Evolutionary conservation across 1,140 invertebrate species (phyloP), one percentile per base, ranked within the genome.

Genomic region (Schlechtendalia chinensis): DNA sequence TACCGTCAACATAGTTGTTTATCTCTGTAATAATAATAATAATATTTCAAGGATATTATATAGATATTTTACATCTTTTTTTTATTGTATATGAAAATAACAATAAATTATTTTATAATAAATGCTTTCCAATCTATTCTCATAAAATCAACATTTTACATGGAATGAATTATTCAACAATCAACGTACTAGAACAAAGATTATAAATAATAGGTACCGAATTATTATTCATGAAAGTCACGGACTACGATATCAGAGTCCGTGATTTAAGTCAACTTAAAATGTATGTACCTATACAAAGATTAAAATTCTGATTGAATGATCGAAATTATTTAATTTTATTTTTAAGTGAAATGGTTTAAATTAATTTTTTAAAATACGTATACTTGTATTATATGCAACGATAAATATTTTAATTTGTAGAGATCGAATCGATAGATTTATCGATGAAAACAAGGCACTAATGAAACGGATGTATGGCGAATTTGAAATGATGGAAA

Each of bases 401-500:
- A n/a, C n/a, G n/a, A n/a, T n/a, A n/a, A n/a, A n/a, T n/a, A n/a
- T n/a, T n/a, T n/a, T n/a, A n/a, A n/a, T n/a, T n/a, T n/a, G n/a
- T 50, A 96, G 94, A 86, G 93, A 95, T 61, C 90, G 92, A 83
- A 96, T 96, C 85, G 94, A 96, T 84, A 88, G 89, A 82, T 96
- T 96, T 85, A 96, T 96, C 84, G 94, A 96, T 83, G 94, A 96
- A 84, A 96, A 96, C 86, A 96, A 96, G 87, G 94, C 95, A 14
- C 84, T 96, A 82, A 96, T 96, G 89, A 92, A 93, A 84, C 88
- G 95, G 80, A 96, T 96, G 95, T 96, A 96, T 83, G 94, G 94
- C 5, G 93, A 94, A 82, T 95, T 96, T 84, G 89, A 90, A 82
- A 90, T 90, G 87, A 85, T 88, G 79, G 88, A 88, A 75, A 88